phyloP scores from a whole-genome alignment of 2,797 vertebrate genomes.

The Okamejei kenojei region DNA sequence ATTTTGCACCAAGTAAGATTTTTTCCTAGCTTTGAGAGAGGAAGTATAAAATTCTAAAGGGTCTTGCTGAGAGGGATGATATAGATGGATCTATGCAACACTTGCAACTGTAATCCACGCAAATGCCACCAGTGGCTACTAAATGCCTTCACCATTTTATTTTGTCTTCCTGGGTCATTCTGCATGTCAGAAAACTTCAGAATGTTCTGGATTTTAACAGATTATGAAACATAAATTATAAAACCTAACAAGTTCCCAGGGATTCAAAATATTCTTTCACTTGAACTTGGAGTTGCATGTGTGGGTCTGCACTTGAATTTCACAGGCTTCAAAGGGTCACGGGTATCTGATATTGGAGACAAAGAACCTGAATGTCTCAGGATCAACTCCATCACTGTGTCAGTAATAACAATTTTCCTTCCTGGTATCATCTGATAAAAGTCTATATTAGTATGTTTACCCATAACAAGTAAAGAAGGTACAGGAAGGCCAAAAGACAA shows the following conservation, averaged over 20 bases:
- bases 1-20: no score
- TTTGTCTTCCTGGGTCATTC: background rate
- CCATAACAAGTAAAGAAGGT: background rate
- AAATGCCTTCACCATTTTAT: background rate
- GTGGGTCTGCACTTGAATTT: no score
- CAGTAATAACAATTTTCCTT: background rate
- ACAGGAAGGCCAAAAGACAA: no score
- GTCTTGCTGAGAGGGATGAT: background rate
- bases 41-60: background rate
- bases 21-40: background rate
- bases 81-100: background rate
- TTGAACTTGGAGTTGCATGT: no score
- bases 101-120: background rate
- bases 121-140: background rate
- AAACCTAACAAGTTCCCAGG: no score
- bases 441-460: background rate
- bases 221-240: no score
- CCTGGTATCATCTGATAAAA: background rate
- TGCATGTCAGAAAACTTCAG: no score
- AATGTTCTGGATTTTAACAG: no score
- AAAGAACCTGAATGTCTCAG: no score
- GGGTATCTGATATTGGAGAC: no score
- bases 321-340: no score
- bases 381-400: background rate
- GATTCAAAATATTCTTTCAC: no score